phyloP scores from a whole-genome alignment of 1,140 invertebrate genomes.

The Octopus sinensis region DNA sequence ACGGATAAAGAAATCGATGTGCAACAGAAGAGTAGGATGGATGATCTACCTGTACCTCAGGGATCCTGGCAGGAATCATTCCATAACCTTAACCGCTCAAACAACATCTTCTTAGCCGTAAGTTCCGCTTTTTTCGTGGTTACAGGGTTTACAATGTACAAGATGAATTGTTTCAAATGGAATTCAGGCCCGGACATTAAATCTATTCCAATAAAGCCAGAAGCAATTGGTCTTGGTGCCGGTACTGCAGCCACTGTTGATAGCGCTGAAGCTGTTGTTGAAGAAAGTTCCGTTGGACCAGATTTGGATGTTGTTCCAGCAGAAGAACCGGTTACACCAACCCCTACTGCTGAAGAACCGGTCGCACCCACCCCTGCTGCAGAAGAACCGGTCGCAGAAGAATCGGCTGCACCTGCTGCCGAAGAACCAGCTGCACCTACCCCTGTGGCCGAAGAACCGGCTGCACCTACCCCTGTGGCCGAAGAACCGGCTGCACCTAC shows the following conservation, averaged over 20 bases:
- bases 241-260: not conserved
- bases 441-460: not conserved
- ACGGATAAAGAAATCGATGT: constrained; percentile 31
- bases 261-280: not conserved
- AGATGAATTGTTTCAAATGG: constrained; percentile 15
- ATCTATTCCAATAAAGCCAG: not conserved
- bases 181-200: not conserved
- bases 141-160: constrained; percentile 28
- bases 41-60: constrained; percentile 38
- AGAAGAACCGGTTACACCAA: not conserved
- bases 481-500: not conserved
- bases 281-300: not conserved
- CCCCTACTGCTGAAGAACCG: not conserved
- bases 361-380: not conserved
- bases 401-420: not conserved
- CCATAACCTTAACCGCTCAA: constrained; percentile 22
- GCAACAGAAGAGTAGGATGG: constrained; percentile 34
- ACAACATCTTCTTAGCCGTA: constrained; percentile 27
- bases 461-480: not conserved
- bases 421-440: not conserved
- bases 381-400: not conserved
- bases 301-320: not conserved
- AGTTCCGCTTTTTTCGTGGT: constrained; percentile 21
- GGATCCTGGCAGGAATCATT: constrained; percentile 45
- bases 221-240: not conserved